Percentiles rank a stretch among this genome's conserved stretches.
Evolutionary conservation across 1,140 invertebrate species (phyloP).

Genomic region (Drosophila funebris): DNA sequence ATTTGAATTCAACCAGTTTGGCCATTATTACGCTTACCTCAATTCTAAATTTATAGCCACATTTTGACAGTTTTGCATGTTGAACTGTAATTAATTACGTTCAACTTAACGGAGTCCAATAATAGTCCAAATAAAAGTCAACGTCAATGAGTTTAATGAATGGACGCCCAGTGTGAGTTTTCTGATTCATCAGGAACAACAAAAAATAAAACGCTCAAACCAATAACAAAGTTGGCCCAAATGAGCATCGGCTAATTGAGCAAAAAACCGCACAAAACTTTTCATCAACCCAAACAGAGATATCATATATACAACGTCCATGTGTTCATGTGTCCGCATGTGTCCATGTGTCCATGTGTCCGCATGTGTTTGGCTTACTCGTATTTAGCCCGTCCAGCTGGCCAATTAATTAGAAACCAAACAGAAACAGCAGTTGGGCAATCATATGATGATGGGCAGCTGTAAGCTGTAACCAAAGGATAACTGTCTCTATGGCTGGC

Average conservation of each 20-base stretch:
- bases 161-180: conserved; percentile 35
- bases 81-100: conserved; percentile 68
- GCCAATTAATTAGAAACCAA: conserved; percentile 76
- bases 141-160: conserved; percentile 54
- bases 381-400: conserved; percentile 49
- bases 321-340: not conserved
- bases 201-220: not conserved
- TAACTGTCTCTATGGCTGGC: conserved; percentile 45
- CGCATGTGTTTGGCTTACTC: conserved; percentile 31
- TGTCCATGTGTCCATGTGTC: not conserved
- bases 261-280: conserved; percentile 46
- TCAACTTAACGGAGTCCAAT: conserved; percentile 37
- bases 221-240: conserved; percentile 40
- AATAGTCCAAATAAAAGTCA: conserved; percentile 76
- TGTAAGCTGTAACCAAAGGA: conserved; percentile 28
- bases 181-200: conserved; percentile 40
- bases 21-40: conserved; percentile 29
- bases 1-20: conserved; percentile 18
- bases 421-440: conserved; percentile 46
- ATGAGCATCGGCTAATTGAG: conserved; percentile 64
- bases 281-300: not conserved
- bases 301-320: conserved; percentile 2
- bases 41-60: conserved; percentile 48
- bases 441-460: conserved; percentile 54
- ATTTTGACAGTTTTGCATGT: conserved; percentile 73